Conservation (phyloP, 2,888 invertebrate genomes). For the Ochropleura plecta region DNA sequence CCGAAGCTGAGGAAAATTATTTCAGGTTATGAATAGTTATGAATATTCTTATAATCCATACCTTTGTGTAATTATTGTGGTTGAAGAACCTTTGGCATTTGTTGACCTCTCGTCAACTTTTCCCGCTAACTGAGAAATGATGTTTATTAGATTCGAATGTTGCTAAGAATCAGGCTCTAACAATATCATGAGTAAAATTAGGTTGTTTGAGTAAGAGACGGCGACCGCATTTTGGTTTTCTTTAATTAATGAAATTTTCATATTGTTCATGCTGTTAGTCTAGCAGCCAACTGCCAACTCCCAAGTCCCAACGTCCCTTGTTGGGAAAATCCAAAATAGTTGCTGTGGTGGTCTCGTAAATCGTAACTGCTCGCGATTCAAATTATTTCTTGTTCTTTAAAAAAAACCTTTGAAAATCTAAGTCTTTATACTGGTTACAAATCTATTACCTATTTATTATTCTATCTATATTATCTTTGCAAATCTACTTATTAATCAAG, state of each 20-base stretch:
- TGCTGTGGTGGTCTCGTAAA: background rate
- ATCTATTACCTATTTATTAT: too few relatives aligned
- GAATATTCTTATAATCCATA: conserved; percentile 6
- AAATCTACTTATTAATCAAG: background rate
- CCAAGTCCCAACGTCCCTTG: too few relatives aligned
- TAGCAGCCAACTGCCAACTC: background rate
- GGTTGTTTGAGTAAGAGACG: background rate
- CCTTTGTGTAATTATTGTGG: background rate
- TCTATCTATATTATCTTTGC: background rate
- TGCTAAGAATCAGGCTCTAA: background rate
- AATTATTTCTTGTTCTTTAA: background rate
- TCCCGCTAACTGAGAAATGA: background rate
- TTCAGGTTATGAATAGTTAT: conserved; percentile 40
- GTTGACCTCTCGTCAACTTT: background rate
- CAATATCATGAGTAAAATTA: background rate
- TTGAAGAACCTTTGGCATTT: background rate
- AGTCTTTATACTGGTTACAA: too few relatives aligned
- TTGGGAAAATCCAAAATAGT: background rate
- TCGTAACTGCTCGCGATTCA: background rate
- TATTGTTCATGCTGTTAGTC: background rate
- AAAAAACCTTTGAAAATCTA: background rate
- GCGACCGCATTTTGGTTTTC: background rate
- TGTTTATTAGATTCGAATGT: background rate
- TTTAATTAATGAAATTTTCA: background rate
- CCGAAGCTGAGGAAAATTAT: conserved; percentile 49